Evolutionary conservation across 2,797 vertebrate genomes (phyloP).

Genomic region (Silurus lanzhouensis): DNA sequence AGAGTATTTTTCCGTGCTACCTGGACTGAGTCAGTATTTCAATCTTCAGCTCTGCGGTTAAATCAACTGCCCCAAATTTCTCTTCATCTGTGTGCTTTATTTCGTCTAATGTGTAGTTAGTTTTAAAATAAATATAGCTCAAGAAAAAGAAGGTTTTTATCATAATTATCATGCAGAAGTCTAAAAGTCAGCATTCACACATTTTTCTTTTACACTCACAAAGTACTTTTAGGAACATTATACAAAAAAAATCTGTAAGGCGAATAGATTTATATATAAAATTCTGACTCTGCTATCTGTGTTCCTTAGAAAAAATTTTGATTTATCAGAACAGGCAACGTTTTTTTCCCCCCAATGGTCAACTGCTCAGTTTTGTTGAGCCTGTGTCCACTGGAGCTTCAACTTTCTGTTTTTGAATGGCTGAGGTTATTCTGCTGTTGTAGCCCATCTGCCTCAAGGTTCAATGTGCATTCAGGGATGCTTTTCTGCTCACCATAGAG

Average conservation of each 20-base stretch:
- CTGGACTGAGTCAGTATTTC: slow-evolving; percentile 37
- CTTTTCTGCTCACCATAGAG: too few species aligned
- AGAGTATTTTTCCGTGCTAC: slow-evolving; percentile 38
- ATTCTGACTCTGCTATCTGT: neutral
- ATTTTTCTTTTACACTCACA: neutral
- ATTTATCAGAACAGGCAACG: neutral
- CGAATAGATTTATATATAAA: neutral
- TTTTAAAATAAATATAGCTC: neutral
- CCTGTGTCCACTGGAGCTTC: neutral
- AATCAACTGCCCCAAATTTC: neutral
- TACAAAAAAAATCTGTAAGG: neutral
- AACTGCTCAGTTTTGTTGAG: too few species aligned
- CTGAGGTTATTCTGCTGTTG: neutral
- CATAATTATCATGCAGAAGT: neutral
- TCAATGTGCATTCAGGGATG: too few species aligned
- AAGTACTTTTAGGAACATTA: neutral
- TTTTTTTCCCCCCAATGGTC: neutral
- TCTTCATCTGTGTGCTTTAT: slow-evolving; percentile 6
- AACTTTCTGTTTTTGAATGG: neutral
- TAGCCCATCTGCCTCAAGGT: too few species aligned
- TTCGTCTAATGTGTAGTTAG: neutral
- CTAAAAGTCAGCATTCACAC: neutral
- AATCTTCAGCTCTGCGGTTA: slow-evolving; percentile 7
- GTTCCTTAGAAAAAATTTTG: neutral
- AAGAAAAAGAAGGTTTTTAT: neutral